Conservation (phyloP, 2,113 vertebrate species). For the Channa argus region DNA sequence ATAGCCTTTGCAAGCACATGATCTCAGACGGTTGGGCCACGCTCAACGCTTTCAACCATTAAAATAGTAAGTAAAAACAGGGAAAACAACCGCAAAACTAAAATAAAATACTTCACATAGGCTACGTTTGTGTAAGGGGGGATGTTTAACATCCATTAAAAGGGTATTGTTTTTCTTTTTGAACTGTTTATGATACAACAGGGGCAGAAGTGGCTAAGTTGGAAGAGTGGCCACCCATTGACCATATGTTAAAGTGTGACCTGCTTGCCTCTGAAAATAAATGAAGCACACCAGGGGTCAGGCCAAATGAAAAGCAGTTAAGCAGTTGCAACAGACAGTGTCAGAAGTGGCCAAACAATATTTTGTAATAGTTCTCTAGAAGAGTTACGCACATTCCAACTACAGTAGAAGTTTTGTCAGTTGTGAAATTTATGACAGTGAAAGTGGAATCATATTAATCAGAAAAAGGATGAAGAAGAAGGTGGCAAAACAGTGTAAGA, state of each 20-base stretch:
- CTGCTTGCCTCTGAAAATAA: constrained; percentile 48
- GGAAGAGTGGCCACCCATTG: no score
- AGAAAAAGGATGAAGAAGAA: background rate
- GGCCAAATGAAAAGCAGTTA: constrained; percentile 9
- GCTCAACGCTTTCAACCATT: no score
- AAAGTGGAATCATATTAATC: background rate
- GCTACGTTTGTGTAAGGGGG: no score
- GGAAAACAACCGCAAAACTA: no score
- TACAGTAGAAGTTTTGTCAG: background rate
- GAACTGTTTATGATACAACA: background rate
- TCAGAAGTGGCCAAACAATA: constrained; percentile 12
- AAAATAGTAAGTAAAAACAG: no score
- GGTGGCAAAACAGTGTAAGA: background rate
- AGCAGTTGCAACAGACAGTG: constrained; percentile 6
- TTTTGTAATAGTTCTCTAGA: background rate
- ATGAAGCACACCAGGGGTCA: constrained; percentile 18
- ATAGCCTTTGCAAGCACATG: no score
- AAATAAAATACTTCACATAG: no score
- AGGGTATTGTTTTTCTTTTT: no score
- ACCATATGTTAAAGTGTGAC: background rate
- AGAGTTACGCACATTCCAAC: background rate
- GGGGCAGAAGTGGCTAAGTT: no score
- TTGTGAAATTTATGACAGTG: background rate
- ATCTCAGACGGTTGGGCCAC: no score
- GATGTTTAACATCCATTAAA: no score